Percentiles rank a stretch among this genome's conserved stretches.
Evolutionary conservation across 2,113 vertebrate genomes (phyloP).

Genomic region (Apeltes quadracus): DNA sequence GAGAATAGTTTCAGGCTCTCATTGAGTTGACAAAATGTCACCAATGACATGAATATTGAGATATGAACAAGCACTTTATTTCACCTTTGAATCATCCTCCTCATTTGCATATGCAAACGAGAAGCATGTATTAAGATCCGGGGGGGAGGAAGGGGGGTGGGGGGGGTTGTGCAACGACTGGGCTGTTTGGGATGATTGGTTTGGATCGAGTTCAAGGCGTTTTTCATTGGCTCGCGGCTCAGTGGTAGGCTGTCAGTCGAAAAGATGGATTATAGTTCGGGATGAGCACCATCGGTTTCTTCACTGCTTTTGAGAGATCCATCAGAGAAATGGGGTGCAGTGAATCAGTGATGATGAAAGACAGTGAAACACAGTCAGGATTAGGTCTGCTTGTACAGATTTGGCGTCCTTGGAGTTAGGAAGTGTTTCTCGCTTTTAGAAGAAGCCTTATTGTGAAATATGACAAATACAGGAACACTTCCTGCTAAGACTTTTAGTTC

Average conservation of each 20-base stretch:
- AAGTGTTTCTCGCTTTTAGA: background rate
- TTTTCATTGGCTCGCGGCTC: conserved; percentile 31
- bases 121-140: conserved; percentile 51
- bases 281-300: conserved; percentile 39
- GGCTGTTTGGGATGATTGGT: conserved; percentile 39
- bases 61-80: conserved; percentile 41
- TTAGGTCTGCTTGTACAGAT: conserved; percentile 49
- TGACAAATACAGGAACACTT: conserved; percentile 1
- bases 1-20: conserved; percentile 29
- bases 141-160: background rate
- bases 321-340: background rate
- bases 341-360: too few relatives aligned
- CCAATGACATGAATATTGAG: conserved; percentile 26
- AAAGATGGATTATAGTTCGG: conserved; percentile 41
- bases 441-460: conserved; percentile 15
- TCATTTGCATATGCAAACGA: conserved; percentile 73
- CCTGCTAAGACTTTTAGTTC: background rate
- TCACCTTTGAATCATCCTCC: conserved; percentile 56
- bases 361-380: conserved; percentile 36
- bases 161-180: conserved; percentile 25
- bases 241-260: conserved; percentile 1
- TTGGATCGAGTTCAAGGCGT: conserved; percentile 48
- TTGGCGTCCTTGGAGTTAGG: conserved; percentile 27
- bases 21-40: conserved; percentile 29
- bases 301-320: conserved; percentile 37